Base-by-base conservation (phyloP, 2,113 vertebrate species). In the Motacilla alba region DNA sequence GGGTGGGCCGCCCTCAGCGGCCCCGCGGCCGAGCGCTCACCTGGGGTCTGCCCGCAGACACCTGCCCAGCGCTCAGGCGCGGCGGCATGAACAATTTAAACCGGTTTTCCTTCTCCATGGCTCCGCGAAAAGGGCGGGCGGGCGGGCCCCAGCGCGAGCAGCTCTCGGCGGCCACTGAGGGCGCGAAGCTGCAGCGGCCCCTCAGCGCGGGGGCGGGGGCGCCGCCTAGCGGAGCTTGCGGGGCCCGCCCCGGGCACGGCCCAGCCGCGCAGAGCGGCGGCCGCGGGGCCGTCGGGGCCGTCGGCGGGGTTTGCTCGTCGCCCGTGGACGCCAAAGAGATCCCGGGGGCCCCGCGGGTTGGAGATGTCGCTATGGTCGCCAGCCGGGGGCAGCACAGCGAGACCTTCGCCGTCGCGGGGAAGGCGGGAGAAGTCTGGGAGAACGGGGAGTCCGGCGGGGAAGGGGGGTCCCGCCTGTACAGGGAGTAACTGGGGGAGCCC, bases 11-110 rank as follows among this genome's bases (percentile, higher is more conserved):
- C 33, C 43, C 19, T n/a, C 11, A 22, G 24, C 11, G 35, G 35
- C 30, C 67, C 89, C 5, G 55, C 8, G 7, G 80, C 81, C 69
- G 66, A 43, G 62, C 16, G 31, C 73, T 95, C 30, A 94, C 24
- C 73, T 97, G 97, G 5, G 96, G 95, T 63, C 96, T 97, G 8
- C 95, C 96, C 4, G 95, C 96, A 68, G 96, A 93, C 46, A 95
- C 80, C n/a, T 96, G 97, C 4, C 96, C 90, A 5, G 86, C 56
- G 62, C 73, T 94, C 33, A 96, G 75, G 7, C 94, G 96, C 47
- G 96, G 97, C 24, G 97, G 95, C 52, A 97, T 66, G 37, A 97
- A 97, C 75, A 98, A 18, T 27, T 92, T 89, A 86, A 97, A 97
- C 2, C 92, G 84, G 24, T 95, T 96, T 53, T 97, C 97, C 33